Percentiles rank a stretch among this genome's conserved stretches.
Evolutionary conservation across 2,113 vertebrate genomes (phyloP).

Genomic region (Saguinus midas): DNA sequence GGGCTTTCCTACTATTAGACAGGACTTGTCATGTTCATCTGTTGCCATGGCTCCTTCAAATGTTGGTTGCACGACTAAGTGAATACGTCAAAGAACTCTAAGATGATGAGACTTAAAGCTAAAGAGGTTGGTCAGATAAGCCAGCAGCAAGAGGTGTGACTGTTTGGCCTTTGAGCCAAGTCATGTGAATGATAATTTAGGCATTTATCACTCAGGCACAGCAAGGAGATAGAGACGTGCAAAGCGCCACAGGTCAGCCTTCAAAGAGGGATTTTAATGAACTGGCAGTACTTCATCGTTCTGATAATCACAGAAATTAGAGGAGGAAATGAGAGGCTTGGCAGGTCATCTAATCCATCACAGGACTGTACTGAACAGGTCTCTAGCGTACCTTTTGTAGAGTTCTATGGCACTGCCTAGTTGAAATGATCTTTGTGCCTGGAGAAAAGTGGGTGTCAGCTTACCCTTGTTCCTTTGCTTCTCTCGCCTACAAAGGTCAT

Average conservation of each 20-base stretch:
- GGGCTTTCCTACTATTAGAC: not conserved
- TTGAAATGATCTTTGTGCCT: not conserved
- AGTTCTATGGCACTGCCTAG: not conserved
- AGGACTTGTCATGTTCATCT: not conserved
- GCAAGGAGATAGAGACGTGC: not conserved
- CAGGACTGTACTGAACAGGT: accelerated
- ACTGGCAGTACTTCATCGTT: not conserved
- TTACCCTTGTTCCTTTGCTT: not conserved
- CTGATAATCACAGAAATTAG: slow-evolving; percentile 32
- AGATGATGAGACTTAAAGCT: not conserved
- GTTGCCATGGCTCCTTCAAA: not conserved
- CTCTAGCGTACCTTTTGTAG: not conserved
- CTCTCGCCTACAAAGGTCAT: not conserved
- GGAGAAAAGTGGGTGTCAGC: not conserved
- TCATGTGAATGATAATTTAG: accelerated
- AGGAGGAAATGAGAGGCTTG: not conserved
- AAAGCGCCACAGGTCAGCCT: not conserved
- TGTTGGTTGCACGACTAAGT: not conserved
- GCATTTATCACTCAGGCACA: not conserved
- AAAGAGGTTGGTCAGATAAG: not conserved
- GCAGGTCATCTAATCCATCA: not conserved
- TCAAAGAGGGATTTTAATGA: slow-evolving; percentile 43
- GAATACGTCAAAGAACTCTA: not conserved
- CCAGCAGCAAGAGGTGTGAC: not conserved
- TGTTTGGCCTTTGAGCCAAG: not conserved